Evolutionary conservation across 2,797 vertebrate genomes (phyloP).

Genomic region (Thunnus albacares): DNA sequence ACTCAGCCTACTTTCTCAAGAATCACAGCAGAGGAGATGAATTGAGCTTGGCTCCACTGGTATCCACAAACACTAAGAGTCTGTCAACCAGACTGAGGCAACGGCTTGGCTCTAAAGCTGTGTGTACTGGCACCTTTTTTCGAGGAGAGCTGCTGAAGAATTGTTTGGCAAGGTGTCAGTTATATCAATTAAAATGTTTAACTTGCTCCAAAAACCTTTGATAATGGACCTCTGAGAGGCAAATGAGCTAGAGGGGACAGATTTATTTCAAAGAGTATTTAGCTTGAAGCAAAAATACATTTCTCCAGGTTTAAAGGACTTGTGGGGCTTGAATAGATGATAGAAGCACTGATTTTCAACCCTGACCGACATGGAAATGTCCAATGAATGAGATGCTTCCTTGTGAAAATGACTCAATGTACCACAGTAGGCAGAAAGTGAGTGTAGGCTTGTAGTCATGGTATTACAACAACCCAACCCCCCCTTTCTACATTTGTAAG

Average conservation of each 20-base stretch:
- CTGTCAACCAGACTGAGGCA: conserved; percentile 44
- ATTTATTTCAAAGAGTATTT: conserved; percentile 15
- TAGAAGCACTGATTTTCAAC: conserved; percentile 55
- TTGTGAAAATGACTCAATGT: conserved; percentile 39
- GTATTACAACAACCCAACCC: conserved; percentile 42
- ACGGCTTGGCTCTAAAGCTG: conserved; percentile 31
- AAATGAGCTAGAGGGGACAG: neutral
- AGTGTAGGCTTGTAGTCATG: conserved; percentile 31
- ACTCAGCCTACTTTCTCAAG: conserved; percentile 74
- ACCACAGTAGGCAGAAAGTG: conserved; percentile 41
- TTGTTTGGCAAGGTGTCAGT: conserved; percentile 35
- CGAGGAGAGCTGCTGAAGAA: conserved; percentile 35
- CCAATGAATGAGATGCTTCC: conserved; percentile 30
- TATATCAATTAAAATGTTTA: conserved; percentile 42
- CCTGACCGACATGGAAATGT: conserved; percentile 45
- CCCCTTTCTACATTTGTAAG: conserved; percentile 52
- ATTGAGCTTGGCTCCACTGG: conserved; percentile 53
- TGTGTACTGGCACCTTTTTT: conserved; percentile 7
- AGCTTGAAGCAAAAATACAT: conserved; percentile 24
- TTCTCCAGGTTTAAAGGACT: conserved; percentile 34
- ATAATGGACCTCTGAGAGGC: conserved; percentile 14
- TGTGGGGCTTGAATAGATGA: conserved; percentile 34
- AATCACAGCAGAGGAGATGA: conserved; percentile 55
- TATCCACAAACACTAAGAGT: conserved; percentile 49
- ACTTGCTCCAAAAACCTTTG: conserved; percentile 15